Conservation (phyloP, 1,140 invertebrate species). For the Drosophila auraria region DNA sequence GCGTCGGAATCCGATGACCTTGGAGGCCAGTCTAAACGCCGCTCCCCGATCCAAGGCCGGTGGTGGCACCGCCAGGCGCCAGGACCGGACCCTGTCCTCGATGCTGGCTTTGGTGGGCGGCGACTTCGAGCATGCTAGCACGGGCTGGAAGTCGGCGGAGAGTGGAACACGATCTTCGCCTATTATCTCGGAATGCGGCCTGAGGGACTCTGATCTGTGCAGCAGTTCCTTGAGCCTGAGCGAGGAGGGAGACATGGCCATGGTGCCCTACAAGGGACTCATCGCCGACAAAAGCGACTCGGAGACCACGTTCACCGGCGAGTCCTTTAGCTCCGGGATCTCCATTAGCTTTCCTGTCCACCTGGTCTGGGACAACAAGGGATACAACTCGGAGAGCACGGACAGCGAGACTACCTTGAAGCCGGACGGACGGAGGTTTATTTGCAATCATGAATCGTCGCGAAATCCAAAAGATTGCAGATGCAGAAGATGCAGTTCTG, state of each 20-base stretch:
- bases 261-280: slow-evolving; percentile 43
- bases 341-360: slow-evolving; percentile 49
- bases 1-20: neutral
- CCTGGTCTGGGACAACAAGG: slow-evolving; percentile 58
- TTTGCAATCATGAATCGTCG: too few relatives aligned
- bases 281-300: slow-evolving; percentile 15
- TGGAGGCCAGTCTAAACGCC: neutral
- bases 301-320: slow-evolving; percentile 18
- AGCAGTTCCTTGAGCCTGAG: neutral
- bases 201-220: neutral
- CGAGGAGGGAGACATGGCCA: slow-evolving; percentile 4
- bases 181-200: slow-evolving; percentile 26
- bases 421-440: slow-evolving; percentile 50
- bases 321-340: slow-evolving; percentile 20
- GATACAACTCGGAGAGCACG: slow-evolving; percentile 36
- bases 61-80: slow-evolving; percentile 10
- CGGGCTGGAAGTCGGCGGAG: slow-evolving; percentile 16
- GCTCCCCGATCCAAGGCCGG: slow-evolving; percentile 54
- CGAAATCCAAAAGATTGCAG: neutral
- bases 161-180: slow-evolving; percentile 16
- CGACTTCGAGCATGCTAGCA: neutral
- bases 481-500: neutral
- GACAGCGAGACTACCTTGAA: slow-evolving; percentile 60
- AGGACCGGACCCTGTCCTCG: slow-evolving; percentile 1
- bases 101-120: slow-evolving; percentile 10